These are phyloP conservation scores for Podargus strigoides DNA, from an alignment of 2,797 vertebrate species.

Conservation along the genomic window DNA sequence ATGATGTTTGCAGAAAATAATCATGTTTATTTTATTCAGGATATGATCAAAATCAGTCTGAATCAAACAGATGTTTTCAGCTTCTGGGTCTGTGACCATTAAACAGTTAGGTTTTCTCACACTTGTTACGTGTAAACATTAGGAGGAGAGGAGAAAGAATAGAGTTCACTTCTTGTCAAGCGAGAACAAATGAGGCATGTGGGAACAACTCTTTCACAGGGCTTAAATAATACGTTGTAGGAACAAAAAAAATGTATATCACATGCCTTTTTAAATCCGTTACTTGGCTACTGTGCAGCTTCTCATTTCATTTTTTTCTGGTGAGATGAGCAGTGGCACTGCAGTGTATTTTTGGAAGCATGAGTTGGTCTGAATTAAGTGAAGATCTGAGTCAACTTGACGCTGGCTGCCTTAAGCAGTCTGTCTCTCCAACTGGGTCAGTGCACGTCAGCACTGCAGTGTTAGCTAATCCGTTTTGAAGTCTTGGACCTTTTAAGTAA, in stretches of 20 bases:
- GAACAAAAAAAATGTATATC: not conserved
- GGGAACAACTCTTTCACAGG: not conserved
- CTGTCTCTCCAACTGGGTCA: constrained; percentile 58
- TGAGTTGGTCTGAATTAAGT: constrained; percentile 53
- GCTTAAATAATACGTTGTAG: constrained; percentile 11
- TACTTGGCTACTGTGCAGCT: constrained; percentile 26
- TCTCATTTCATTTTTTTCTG: not conserved
- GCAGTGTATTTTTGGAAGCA: constrained; percentile 38
- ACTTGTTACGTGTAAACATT: not conserved
- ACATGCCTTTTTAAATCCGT: constrained; percentile 26
- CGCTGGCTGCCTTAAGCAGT: constrained; percentile 51
- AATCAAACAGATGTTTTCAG: not conserved
- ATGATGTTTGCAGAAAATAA: not conserved
- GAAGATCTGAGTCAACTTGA: constrained; percentile 60
- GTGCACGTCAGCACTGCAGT: not conserved
- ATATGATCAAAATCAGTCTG: not conserved
- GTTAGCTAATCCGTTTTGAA: constrained; percentile 46
- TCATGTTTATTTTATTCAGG: not conserved
- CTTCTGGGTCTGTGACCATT: not conserved
- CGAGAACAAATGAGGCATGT: constrained; percentile 22
- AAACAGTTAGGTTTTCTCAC: not conserved
- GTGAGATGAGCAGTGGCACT: constrained; percentile 43
- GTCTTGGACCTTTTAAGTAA: constrained; percentile 16
- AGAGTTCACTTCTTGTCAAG: constrained; percentile 41
- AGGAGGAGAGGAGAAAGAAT: not conserved